Base-by-base conservation (phyloP, 1,140 invertebrate genomes). In the Drosophila parabipectinata region DNA sequence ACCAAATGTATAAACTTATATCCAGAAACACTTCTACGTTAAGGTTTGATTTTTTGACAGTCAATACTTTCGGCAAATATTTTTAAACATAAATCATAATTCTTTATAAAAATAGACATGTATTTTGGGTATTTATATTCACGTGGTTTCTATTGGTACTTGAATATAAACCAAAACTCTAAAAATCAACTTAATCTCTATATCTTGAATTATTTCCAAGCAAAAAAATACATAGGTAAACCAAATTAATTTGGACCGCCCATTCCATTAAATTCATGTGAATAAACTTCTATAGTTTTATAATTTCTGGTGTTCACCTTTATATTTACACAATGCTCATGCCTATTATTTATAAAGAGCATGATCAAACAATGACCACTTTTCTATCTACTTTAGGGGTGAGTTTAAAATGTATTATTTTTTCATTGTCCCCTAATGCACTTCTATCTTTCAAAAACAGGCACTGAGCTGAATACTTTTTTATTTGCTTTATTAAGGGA, bases 381-480 rank as follows among this genome's bases (percentile, higher is more conserved):
- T 87, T 77, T 75, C 77, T 77, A 77, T 77, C 60, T 60, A 74
- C 28, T 80, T 79, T 80, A 63, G 64, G 81, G 81, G 81, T 85
- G 81, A 78, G 81, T 85, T 78, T 78, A 85, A 77, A 73, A 77
- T 72, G 83, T 80, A 80, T 85, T 83, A 83, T 83, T 74, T 85
- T 71, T 71, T 52, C 69, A 78, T 87, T 87, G 81, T 85, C 75
- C 74, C 61, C 68, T 77, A 85, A 78, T 81, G 82, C 81, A 72
- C 54, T 85, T 87, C 82, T 85, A 85, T 85, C 81, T 87, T 85
- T 85, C 74, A 85, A 75, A 85, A 85, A 85, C 81, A 85, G 82
- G 69, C 78, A 87, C 81, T 73, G 81, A 62, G 77, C 52, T 63
- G 62, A 62, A 69, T 75, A 74, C 50, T 57, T 51, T 58, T 73